phyloP scores from a whole-genome alignment of 2,888 invertebrate species.

The Epiblema foenella region DNA sequence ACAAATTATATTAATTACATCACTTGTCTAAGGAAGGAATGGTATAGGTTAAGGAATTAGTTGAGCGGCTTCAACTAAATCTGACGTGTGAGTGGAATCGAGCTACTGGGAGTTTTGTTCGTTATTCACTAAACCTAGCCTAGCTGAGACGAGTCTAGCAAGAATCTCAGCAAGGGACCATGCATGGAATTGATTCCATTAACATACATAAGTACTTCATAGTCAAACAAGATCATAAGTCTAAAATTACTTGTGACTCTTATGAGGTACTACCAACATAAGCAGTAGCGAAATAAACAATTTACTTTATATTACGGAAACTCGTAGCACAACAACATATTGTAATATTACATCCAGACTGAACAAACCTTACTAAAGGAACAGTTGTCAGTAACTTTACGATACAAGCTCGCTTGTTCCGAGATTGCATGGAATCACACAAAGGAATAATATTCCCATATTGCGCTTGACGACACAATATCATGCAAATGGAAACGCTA shows the following conservation, averaged over 20 bases:
- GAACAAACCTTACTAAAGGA: conserved; percentile 16
- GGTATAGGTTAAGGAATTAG: no score
- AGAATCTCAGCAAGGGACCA: no score
- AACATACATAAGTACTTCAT: no score
- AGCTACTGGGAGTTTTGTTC: no score
- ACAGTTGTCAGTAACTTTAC: conserved; percentile 32
- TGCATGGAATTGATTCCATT: no score
- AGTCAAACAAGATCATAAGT: no score
- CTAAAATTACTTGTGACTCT: neutral
- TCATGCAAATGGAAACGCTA: conserved; percentile 40
- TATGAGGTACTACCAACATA: neutral
- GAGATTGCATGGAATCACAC: conserved; percentile 39
- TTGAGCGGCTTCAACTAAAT: no score
- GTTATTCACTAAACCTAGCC: no score
- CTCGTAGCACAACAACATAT: conserved; percentile 4
- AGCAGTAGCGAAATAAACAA: neutral
- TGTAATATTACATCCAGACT: neutral
- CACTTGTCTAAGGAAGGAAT: no score
- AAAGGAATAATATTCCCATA: conserved; percentile 43
- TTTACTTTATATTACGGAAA: conserved; percentile 2
- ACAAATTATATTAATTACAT: no score
- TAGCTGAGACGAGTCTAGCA: no score
- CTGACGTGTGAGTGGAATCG: no score
- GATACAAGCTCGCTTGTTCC: conserved; percentile 30
- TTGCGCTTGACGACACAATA: conserved; percentile 41